Percentiles rank a stretch among this genome's conserved stretches.
Evolutionary conservation across 1,140 invertebrate genomes (phyloP).

Genomic region (Lepidurus arcticus): DNA sequence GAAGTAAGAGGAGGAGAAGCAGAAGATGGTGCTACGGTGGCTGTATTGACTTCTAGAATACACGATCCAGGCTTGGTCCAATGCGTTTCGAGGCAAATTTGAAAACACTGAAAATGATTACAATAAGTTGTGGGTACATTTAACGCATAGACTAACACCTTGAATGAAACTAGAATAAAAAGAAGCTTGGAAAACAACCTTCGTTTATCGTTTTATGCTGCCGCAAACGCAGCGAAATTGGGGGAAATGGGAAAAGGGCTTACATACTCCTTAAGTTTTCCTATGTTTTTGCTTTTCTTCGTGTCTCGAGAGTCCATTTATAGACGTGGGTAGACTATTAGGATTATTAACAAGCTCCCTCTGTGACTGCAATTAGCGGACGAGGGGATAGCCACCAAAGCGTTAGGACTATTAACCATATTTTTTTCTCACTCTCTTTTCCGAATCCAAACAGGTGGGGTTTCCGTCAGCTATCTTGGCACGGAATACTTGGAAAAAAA

Average conservation of each 20-base stretch:
- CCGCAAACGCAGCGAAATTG: background rate
- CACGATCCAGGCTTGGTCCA: conserved; percentile 7
- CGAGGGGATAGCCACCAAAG: background rate
- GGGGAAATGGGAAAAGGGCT: background rate
- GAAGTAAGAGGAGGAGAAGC: background rate
- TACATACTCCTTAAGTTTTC: background rate
- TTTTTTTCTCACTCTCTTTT: too few species aligned
- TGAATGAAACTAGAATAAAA: too few species aligned
- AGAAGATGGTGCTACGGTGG: background rate
- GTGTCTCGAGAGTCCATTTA: background rate
- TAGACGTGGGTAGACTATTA: background rate
- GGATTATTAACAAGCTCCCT: background rate
- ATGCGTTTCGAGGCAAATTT: conserved; percentile 9
- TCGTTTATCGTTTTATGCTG: too few species aligned
- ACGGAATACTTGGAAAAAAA: too few species aligned
- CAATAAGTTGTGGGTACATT: background rate
- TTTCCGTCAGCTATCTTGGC: too few species aligned
- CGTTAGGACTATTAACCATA: too few species aligned
- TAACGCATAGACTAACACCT: too few species aligned
- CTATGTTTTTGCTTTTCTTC: background rate
- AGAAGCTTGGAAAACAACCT: too few species aligned
- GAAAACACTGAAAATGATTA: background rate
- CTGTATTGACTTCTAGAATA: background rate
- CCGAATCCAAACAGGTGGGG: too few species aligned
- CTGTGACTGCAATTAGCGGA: background rate